Percentiles rank a stretch among this genome's conserved stretches.
phyloP scores from a whole-genome alignment of 1,140 invertebrate species.

The Pachypeltis micranthus region DNA sequence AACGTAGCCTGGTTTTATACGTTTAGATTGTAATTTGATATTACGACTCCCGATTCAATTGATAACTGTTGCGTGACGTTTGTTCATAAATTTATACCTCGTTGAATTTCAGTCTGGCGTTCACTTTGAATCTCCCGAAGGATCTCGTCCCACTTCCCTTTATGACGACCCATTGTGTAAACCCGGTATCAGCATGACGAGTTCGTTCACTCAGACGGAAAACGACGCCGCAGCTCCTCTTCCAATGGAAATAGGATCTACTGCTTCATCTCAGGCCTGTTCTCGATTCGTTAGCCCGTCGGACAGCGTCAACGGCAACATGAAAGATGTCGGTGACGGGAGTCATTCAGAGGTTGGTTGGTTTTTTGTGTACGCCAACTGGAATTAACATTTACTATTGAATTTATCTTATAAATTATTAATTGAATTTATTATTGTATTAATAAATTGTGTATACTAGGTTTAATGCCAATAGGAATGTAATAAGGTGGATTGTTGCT shows the following conservation, averaged over 20 bases:
- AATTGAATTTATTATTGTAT: no score
- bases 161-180: background rate
- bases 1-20: no score
- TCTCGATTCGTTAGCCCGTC: constrained; percentile 19
- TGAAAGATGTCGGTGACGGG: background rate
- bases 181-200: constrained; percentile 16
- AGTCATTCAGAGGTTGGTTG: constrained; percentile 4
- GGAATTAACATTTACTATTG: no score
- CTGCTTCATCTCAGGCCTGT: constrained; percentile 17
- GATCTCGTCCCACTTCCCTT: background rate
- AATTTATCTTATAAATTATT: no score
- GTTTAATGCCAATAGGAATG: no score
- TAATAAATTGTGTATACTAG: no score
- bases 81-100: no score
- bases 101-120: constrained; percentile 7
- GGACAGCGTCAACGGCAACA: constrained; percentile 26
- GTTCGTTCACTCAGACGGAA: constrained; percentile 34
- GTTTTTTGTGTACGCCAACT: no score
- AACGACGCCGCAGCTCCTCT: background rate
- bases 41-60: no score
- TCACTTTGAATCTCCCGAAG: background rate
- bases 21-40: no score
- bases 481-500: no score
- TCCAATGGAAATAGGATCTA: constrained; percentile 27
- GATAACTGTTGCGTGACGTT: no score